Base-by-base conservation (phyloP, 1,140 invertebrate genomes). In the Scaptomyza montana region DNA sequence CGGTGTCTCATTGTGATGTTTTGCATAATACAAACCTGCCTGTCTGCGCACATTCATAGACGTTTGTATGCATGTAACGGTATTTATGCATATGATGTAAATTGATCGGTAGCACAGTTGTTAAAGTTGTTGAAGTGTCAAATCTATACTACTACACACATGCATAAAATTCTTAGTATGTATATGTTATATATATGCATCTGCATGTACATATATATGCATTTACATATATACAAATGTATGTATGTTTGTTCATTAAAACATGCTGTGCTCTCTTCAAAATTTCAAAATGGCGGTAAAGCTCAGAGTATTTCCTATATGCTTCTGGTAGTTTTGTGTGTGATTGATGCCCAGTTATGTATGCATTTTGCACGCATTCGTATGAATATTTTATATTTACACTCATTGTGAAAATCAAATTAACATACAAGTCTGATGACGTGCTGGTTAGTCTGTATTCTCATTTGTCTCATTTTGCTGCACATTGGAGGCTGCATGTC, bases 201-300 rank as follows among this genome's bases (percentile, higher is more conserved):
- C 9, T 28, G 12, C 8, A 16, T 13, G 6, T 6, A 41, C 25
- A 43, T 30, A 49, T 21, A 19, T 43, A 16, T 10, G 25, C 30
- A 21, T 2, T 7, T 51, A 19, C 28, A 49, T 21, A 9, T n/a
- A 54, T 61, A 33, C 4, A 3, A 10, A 30, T 30, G 21, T 46
- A 30, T 7, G 8, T 30, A 46, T 6, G 1, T 33, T 5, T 33
- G 7, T 6, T 33, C 30, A 33, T 33, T 33, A 33, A 33, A 33
- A 33, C 7, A n/a, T 41, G 36, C 49, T 16, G 13, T 55, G 33
- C 63, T 41, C 63, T 67, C 49, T 66, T 57, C 13, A 25, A 45
- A 74, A 68, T 86, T 85, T 51, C 80, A 85, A 85, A 51, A 85
- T 85, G 80, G 80, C 80, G 80, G 43, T 81, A 21, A 10, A 36